These are phyloP conservation scores for Fissipunctia ypsillon DNA, from an alignment of 2,888 invertebrate genomes.

Conservation along the genomic window DNA sequence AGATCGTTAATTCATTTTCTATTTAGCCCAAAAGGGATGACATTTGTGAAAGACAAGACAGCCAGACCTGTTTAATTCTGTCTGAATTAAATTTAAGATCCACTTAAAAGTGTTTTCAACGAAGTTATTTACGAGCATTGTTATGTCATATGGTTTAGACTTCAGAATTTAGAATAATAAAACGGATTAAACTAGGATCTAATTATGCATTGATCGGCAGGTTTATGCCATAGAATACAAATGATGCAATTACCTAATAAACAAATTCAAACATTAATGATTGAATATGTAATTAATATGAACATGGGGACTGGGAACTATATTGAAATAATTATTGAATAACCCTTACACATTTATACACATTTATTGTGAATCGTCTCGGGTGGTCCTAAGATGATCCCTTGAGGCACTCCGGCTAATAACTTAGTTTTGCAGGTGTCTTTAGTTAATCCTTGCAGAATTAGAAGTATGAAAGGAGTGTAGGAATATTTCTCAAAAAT, in stretches of 20 bases:
- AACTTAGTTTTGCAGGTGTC: not conserved
- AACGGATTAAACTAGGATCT: not conserved
- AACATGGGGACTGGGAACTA: not conserved
- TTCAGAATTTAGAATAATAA: not conserved
- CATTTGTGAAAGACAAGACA: slow-evolving; percentile 36
- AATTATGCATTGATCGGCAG: not conserved
- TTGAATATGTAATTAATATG: not conserved
- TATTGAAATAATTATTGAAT: not conserved
- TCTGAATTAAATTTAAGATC: slow-evolving; percentile 29
- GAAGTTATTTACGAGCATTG: slow-evolving; percentile 17
- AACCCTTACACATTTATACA: not conserved
- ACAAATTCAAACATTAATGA: not conserved
- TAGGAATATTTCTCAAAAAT: not conserved
- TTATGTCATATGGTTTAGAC: not conserved
- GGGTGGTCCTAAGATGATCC: not conserved
- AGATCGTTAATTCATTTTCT: slow-evolving; percentile 37
- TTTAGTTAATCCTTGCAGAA: not conserved
- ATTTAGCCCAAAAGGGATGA: slow-evolving; percentile 27
- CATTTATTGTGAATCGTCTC: not conserved
- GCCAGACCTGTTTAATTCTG: slow-evolving; percentile 30
- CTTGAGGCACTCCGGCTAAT: not conserved
- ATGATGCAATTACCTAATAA: too few relatives aligned
- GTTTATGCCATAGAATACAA: not conserved
- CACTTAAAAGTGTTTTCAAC: slow-evolving; percentile 27
- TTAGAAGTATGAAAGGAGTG: not conserved